Evolutionary conservation across 2,797 vertebrate genomes (phyloP).

Genomic region (Orestias chungarensis): DNA sequence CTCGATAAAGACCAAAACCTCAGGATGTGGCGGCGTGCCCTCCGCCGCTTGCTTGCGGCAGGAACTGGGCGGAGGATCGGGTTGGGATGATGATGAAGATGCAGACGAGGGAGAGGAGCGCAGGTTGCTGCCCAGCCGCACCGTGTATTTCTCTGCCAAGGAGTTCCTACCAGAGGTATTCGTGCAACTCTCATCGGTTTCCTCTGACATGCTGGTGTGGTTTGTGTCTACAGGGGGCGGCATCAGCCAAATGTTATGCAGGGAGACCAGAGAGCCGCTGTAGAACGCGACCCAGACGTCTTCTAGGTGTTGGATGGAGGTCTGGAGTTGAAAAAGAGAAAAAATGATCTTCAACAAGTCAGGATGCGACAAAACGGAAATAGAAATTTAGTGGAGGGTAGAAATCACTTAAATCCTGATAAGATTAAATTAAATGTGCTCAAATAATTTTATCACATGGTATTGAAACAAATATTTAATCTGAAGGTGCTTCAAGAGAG

Average conservation of each 20-base stretch:
- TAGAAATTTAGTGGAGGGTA: too few relatives aligned
- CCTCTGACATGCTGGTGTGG: neutral
- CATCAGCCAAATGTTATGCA: neutral
- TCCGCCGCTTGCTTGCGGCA: neutral
- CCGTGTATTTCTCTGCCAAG: constrained; percentile 18
- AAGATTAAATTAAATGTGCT: neutral
- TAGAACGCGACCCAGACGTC: neutral
- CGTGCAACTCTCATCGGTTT: constrained; percentile 7
- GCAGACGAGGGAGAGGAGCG: constrained; percentile 24
- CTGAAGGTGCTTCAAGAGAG: neutral
- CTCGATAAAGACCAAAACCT: neutral
- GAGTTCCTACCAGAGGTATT: neutral
- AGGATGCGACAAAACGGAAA: neutral
- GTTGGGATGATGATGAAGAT: neutral
- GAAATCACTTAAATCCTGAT: neutral
- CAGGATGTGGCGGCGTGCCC: neutral
- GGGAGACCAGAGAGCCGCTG: neutral
- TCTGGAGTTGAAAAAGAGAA: constrained; percentile 30
- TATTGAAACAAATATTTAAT: neutral
- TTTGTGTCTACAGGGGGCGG: constrained; percentile 32
- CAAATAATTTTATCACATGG: neutral
- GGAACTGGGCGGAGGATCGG: neutral
- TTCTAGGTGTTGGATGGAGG: constrained; percentile 27
- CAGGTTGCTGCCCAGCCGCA: neutral
- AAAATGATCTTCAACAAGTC: neutral